Base-by-base conservation (phyloP, 2,797 vertebrate genomes). In the Coregonus suidteri region DNA sequence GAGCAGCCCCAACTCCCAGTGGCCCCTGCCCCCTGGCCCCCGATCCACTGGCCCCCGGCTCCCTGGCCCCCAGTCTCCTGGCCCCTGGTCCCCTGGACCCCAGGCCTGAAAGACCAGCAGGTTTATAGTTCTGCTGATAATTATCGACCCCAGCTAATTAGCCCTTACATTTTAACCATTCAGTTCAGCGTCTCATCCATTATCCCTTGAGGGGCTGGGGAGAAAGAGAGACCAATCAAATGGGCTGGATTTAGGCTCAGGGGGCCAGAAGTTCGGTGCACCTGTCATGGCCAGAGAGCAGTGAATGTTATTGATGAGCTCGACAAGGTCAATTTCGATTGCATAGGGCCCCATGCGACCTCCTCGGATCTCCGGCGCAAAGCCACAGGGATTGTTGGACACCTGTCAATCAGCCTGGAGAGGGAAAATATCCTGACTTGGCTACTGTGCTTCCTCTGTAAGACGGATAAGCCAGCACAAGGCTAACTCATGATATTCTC, bases 381-480 rank as follows among this genome's bases (percentile, higher is more conserved):
- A 94, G 91, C 93, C 91, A 75, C 76, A 71, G 86, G 91, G 93
- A 93, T 92, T 89, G 90, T 82, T 83, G 41, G 87, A 93, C 93
- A 92, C 91, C 92, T 94, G 93, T 94, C 94, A 93, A 91, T 95
- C 93, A 94, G 78, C 37, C 64, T 0, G 4, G 74, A 86, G 67
- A 86, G 83, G 83, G 85, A 82, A 85, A 86, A 85, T 47, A 84
- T 85, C 82, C 85, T 82, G 82, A 81, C 88, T 79, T 54, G 82
- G 91, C 88, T 90, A 90, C 90, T 84, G 89, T 82, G 84, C 71
- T 47, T 47, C 41, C 88, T 84, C 87, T 75, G 81, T 81, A 85
- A 88, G 85, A 83, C 75, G 9, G 80, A 59, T 88, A 86, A 89
- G 85, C 89, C 76, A 34, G 64, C 73, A 74, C 78, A 13, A 84